Base-by-base conservation (phyloP, 2,888 invertebrate species). In the Catocala nupta region DNA sequence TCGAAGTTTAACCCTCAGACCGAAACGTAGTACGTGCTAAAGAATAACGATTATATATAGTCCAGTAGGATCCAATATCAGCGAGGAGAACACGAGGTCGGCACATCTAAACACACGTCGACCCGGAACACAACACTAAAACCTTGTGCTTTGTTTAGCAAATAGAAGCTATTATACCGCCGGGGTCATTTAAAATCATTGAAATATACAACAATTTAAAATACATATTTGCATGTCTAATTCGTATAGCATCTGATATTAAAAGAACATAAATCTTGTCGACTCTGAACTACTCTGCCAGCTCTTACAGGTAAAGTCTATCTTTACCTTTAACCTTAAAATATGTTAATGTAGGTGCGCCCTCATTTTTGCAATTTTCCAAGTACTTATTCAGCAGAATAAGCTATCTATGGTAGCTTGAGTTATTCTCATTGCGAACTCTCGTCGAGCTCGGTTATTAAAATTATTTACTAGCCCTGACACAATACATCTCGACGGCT, bases 391-490 rank as follows among this genome's bases (percentile, higher is more conserved):
- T 75, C 58, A 56, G 51, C 61, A 60, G 55, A 62, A 60, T 59
- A 65, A 70, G 61, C 62, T 70, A 73, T 73, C 68, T 59, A 68
- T 68, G 60, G 62, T 63, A 64, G 59, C 61, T 45, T 12, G 12
- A 66, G 50, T 63, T 70, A 71, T 72, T 74, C 60, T 68, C 63
- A 69, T 60, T 69, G 66, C 59, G 60, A 71, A 71, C 60, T 70
- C 65, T 68, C 54, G 59, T 64, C 65, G 60, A 60, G 50, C 59
- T 66, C 65, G 66, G 73, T 80, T 80, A 82, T 79, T 83, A 78
- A 84, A 83, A 86, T 80, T 80, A 81, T 84, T 82, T 68, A 80
- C 78, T 85, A 89, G 87, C 89, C 89, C 86, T 90, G 90, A 89
- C 88, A 87, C 80, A 78, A 80, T 81, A 81, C 78, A 83, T 83